A percentile compares a stretch with the other conserved stretches of the same genome.
Conservation (phyloP, 2,113 vertebrate genomes). For the Zingel zingel region DNA sequence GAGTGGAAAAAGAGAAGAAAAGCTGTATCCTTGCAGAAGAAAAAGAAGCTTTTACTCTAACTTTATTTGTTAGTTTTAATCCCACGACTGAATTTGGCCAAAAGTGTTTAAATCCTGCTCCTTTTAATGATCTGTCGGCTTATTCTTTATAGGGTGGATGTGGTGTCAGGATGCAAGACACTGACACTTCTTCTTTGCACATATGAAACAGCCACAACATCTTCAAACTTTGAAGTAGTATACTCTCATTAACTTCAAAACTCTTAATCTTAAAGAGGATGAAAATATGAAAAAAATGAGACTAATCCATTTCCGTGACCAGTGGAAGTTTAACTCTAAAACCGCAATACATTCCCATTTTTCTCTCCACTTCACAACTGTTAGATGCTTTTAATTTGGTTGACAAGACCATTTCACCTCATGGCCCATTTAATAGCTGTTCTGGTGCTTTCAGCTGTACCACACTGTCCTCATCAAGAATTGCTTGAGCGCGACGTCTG, state of each 20-base stretch:
- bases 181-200: constrained; percentile 23
- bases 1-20: background rate
- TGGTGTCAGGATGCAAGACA: constrained; percentile 40
- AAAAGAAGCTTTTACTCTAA: constrained; percentile 20
- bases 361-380: background rate
- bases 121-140: constrained; percentile 74
- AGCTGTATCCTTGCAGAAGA: background rate
- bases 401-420: background rate
- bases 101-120: constrained; percentile 66
- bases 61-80: constrained; percentile 67
- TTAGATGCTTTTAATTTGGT: background rate
- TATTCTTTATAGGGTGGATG: constrained; percentile 56
- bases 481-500: too few relatives aligned
- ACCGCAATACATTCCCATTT: background rate
- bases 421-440: background rate
- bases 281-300: constrained; percentile 31
- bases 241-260: constrained; percentile 53
- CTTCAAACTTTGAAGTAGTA: constrained; percentile 43
- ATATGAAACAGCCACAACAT: constrained; percentile 15
- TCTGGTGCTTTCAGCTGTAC: background rate
- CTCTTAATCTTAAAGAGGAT: constrained; percentile 42
- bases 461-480: background rate
- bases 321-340: constrained; percentile 1
- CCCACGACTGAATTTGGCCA: constrained; percentile 54
- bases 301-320: constrained; percentile 34